These are phyloP conservation scores for Paradoxurus hermaphroditus DNA, from an alignment of 2,113 vertebrate species.

Conservation along the genomic window DNA sequence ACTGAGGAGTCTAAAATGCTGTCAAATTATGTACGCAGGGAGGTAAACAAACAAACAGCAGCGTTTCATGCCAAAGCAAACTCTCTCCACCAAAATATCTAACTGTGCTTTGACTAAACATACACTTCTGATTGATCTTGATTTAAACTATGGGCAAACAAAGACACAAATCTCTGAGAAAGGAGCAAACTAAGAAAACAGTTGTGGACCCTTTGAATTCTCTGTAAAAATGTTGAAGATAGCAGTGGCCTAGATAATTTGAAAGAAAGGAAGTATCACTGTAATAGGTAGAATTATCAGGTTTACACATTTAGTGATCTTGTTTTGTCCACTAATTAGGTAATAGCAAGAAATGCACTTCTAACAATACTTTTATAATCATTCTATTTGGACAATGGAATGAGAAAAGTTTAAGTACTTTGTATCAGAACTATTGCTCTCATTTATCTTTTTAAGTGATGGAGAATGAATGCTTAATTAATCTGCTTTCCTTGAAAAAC, in stretches of 20 bases:
- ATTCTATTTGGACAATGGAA: neutral
- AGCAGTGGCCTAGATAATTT: neutral
- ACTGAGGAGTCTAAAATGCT: conserved; percentile 69
- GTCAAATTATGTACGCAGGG: conserved; percentile 39
- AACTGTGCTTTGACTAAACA: conserved; percentile 10
- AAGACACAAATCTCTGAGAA: neutral
- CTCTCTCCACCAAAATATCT: conserved; percentile 24
- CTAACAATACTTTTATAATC: neutral
- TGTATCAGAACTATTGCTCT: neutral
- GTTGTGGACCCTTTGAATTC: neutral
- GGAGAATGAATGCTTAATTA: neutral
- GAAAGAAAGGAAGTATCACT: neutral
- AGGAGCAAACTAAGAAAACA: neutral
- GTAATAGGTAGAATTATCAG: neutral
- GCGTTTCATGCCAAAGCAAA: conserved; percentile 25
- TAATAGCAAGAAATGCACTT: neutral
- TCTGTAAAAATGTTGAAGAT: neutral
- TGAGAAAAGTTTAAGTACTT: neutral
- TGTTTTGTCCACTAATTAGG: neutral
- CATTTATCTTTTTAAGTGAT: neutral
- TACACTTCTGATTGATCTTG: neutral
- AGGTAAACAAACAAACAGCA: conserved; percentile 34
- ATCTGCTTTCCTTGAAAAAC: neutral
- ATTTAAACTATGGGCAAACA: conserved; percentile 42
- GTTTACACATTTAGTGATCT: neutral